Evolutionary conservation across 2,888 invertebrate genomes (phyloP), one percentile per base, ranked within the genome.

Genomic region (Asteroscopus sphinx): DNA sequence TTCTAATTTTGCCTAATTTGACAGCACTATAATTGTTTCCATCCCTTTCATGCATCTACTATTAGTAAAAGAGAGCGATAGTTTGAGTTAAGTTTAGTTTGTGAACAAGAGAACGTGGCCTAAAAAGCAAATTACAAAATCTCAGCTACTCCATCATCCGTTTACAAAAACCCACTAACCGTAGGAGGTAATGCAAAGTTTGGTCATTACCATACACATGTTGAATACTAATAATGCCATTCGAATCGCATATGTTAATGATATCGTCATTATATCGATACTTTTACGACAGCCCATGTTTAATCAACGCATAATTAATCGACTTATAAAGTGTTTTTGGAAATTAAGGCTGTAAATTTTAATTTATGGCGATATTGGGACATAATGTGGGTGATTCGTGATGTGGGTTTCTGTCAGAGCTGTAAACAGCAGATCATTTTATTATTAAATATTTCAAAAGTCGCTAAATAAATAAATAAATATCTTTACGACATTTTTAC

Each of bases 221-320:
- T 68, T 57, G 55, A 60, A 73, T 66, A 47, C 59, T 66, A 66
- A 76, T 68, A 72, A 76, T 72, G 65, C 45, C 59, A 76, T 68
- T 60, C 17, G 46, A 36, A 60, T 30, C 51, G 17, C 42, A 16
- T 62, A 57, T 68, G 61, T 51, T 59, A 62, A 62, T 59, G 63
- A 65, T 59, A 54, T 39, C 44, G 49, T 55, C 49, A 49, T 52
- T 66, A 75, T 65, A 68, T 59, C 48, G 68, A 44, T 49, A 35
- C 39, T 58, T 51, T 67, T 66, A 67, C 59, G 66, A 76, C 65
- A 47, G 55, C 41, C 57, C 40, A 73, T 76, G 53, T 66, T 76
- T 58, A 68, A 68, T 68, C 57, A 62, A 58, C 41, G 44, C 42
- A 60, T 77, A 65, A 76, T 73, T 75, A 76, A 72, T 73, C 46